phyloP scores from a whole-genome alignment of 2,888 invertebrate species.

The Chaitophorus viminalis region DNA sequence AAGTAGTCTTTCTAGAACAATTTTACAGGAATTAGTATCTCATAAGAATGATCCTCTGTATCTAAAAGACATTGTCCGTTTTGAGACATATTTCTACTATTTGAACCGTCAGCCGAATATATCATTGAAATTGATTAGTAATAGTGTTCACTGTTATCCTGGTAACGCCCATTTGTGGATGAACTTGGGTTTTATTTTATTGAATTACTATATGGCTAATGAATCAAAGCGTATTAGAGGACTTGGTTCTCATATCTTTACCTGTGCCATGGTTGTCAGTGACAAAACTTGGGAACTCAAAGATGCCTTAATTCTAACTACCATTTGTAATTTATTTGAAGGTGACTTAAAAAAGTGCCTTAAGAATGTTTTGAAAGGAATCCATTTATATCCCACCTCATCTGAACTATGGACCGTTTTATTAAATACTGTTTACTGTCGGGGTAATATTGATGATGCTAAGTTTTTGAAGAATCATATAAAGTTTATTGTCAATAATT shows the following conservation, averaged over 20 bases:
- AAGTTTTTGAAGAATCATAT: conserved; percentile 27
- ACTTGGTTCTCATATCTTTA: conserved; percentile 34
- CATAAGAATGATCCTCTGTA: conserved; percentile 31
- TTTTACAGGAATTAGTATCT: conserved; percentile 22
- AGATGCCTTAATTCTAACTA: conserved; percentile 37
- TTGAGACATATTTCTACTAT: conserved; percentile 53
- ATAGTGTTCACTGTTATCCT: conserved; percentile 36
- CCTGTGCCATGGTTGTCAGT: conserved; percentile 15
- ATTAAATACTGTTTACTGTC: conserved; percentile 41
- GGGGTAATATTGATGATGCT: conserved; percentile 20
- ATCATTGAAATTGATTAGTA: conserved; percentile 37
- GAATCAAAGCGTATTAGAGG: conserved; percentile 30
- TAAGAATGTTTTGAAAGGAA: conserved; percentile 27
- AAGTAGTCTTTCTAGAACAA: conserved; percentile 27
- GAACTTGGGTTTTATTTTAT: conserved; percentile 45
- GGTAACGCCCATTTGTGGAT: conserved; percentile 29
- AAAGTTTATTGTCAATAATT: conserved; percentile 33
- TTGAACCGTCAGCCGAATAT: conserved; percentile 42
- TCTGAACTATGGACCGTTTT: conserved; percentile 48
- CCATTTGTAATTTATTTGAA: conserved; percentile 50
- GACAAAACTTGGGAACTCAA: conserved; percentile 9
- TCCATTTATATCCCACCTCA: conserved; percentile 45
- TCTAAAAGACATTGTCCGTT: conserved; percentile 40
- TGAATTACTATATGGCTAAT: conserved; percentile 53
- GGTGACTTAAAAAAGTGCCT: conserved; percentile 42